Conservation (phyloP, 2,113 vertebrate genomes). For the Hyperopisus bebe region DNA sequence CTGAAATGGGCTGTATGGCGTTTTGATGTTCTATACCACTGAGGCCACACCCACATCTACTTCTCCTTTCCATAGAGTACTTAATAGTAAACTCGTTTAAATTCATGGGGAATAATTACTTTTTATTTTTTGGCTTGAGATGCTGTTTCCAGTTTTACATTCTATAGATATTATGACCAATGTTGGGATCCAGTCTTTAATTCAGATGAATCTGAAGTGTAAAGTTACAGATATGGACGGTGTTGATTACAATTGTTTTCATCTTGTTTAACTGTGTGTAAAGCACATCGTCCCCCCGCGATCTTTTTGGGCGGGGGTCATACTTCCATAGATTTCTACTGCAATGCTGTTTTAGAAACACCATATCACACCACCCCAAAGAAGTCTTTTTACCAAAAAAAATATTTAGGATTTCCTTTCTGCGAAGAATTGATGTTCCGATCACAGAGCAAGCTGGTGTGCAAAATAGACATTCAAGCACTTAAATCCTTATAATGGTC, state of each 20-base stretch:
- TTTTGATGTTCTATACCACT: background rate
- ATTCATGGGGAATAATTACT: background rate
- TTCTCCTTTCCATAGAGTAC: background rate
- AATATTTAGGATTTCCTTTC: background rate
- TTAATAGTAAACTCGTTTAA: background rate
- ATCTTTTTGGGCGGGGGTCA: background rate
- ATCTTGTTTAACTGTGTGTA: background rate
- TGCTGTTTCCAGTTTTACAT: background rate
- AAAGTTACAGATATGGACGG: background rate
- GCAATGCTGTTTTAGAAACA: background rate
- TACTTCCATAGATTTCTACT: background rate
- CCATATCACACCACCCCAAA: background rate
- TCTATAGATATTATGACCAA: background rate
- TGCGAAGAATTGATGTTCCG: background rate
- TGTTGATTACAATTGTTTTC: background rate
- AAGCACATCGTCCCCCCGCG: background rate
- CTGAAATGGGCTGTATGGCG: background rate
- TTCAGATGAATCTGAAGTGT: constrained; percentile 3
- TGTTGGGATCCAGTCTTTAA: background rate
- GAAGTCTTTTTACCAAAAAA: background rate
- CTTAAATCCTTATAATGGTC: background rate
- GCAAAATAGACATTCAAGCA: background rate
- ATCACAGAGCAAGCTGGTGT: background rate
- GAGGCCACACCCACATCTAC: background rate
- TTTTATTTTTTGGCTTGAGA: background rate